phyloP scores from a whole-genome alignment of 2,797 vertebrate species.

The Loriculus beryllinus region DNA sequence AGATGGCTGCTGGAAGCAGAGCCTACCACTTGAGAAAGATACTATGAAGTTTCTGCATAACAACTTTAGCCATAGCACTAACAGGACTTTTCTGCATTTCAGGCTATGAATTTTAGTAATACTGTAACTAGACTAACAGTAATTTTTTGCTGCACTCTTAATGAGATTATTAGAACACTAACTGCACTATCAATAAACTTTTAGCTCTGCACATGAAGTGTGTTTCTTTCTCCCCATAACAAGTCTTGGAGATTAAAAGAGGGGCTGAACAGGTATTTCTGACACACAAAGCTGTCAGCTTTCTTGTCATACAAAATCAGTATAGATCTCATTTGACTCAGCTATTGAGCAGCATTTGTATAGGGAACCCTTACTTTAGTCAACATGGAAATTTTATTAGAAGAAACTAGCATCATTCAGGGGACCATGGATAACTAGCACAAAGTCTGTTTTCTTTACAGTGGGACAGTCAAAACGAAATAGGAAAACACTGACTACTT shows the following conservation, averaged over 20 bases:
- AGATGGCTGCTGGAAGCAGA: background rate
- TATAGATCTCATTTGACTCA: background rate
- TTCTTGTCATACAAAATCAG: background rate
- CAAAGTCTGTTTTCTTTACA: background rate
- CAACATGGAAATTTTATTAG: background rate
- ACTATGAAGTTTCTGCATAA: background rate
- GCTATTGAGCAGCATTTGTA: background rate
- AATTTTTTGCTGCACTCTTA: background rate
- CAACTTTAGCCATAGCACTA: background rate
- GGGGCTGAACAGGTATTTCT: background rate
- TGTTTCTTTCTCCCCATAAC: background rate
- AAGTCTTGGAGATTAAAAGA: background rate
- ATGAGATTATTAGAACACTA: background rate
- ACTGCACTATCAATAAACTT: background rate
- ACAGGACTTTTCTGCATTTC: background rate
- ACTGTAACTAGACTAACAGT: background rate
- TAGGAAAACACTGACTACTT: fast-evolving
- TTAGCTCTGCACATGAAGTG: background rate
- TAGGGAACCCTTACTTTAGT: background rate
- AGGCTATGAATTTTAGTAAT: background rate
- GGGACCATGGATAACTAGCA: background rate
- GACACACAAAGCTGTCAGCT: background rate
- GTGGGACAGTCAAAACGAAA: background rate
- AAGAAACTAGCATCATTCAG: background rate
- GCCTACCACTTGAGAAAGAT: background rate